A percentile compares a stretch with the other conserved stretches of the same genome.
phyloP scores from a whole-genome alignment of 2,888 invertebrate species.

The Chamaedrilus cognettii region DNA sequence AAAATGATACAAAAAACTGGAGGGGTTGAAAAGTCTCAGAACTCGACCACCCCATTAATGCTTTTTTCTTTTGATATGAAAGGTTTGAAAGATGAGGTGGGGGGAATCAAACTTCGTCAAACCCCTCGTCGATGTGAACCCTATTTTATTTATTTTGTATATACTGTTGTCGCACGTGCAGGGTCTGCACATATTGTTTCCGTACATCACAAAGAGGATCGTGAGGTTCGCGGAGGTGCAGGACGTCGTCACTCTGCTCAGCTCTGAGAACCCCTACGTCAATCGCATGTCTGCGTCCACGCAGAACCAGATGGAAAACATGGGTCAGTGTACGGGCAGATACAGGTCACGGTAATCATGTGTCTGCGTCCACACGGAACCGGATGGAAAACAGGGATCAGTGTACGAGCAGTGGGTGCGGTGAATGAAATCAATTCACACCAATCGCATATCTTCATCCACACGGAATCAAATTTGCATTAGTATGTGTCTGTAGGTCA shows the following conservation, averaged over 20 bases:
- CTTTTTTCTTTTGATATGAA: no score
- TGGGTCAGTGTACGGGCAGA: constrained; percentile 75
- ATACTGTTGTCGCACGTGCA: constrained; percentile 14
- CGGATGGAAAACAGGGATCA: constrained; percentile 73
- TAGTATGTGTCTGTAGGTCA: no score
- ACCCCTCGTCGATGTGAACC: no score
- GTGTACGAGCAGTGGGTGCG: no score
- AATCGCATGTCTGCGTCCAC: constrained; percentile 69
- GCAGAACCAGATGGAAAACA: constrained; percentile 69
- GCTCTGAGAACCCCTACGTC: constrained; percentile 81
- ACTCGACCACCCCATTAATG: no score
- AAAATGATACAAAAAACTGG: no score
- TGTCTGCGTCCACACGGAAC: constrained; percentile 71
- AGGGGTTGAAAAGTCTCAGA: no score
- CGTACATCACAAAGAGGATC: constrained; percentile 63
- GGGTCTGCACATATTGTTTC: constrained; percentile 35
- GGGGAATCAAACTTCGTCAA: no score
- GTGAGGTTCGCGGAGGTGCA: constrained; percentile 69
- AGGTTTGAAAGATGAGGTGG: no score
- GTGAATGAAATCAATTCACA: no score
- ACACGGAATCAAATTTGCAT: constrained; percentile 74
- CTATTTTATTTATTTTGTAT: neutral
- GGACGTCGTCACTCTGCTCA: constrained; percentile 77
- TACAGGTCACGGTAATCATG: constrained; percentile 68
- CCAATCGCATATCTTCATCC: constrained; percentile 68